phyloP scores from a whole-genome alignment of 1,140 invertebrate genomes.

The Zaprionus africanus region DNA sequence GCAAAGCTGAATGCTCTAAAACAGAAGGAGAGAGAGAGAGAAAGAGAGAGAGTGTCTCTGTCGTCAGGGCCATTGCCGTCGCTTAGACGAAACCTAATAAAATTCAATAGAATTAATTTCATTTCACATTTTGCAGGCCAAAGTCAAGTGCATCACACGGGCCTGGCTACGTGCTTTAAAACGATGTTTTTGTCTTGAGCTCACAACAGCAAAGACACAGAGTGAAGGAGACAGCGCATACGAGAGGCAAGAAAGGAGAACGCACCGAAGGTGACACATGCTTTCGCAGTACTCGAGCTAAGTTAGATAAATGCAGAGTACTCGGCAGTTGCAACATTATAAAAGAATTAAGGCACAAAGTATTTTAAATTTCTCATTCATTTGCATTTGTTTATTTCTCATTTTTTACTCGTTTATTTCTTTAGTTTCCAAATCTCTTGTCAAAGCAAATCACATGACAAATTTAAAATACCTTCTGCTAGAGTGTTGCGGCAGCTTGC shows the following conservation, averaged over 20 bases:
- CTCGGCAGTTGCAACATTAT: neutral
- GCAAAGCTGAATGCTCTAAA: slow-evolving; percentile 9
- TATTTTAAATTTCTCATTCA: neutral
- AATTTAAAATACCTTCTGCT: neutral
- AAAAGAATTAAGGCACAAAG: neutral
- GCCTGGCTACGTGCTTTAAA: slow-evolving; percentile 54
- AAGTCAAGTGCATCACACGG: slow-evolving; percentile 64
- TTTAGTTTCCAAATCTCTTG: neutral
- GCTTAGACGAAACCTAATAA: slow-evolving; percentile 73
- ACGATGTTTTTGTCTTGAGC: slow-evolving; percentile 37
- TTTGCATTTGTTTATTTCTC: no score
- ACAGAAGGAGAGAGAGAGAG: neutral
- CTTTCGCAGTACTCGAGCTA: neutral
- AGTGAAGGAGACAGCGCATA: neutral
- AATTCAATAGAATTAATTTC: slow-evolving; percentile 80
- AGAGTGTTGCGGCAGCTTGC: slow-evolving; percentile 56
- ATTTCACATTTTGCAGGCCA: slow-evolving; percentile 62
- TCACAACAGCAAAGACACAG: slow-evolving; percentile 6
- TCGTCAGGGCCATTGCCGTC: slow-evolving; percentile 41
- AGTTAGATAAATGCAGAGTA: neutral
- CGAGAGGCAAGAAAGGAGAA: neutral
- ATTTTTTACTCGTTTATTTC: no score
- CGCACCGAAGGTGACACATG: slow-evolving; percentile 23
- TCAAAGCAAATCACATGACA: neutral
- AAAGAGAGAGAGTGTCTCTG: slow-evolving; percentile 38